Evolutionary conservation across 2,888 invertebrate genomes (phyloP), one percentile per base, ranked within the genome.

Genomic region (Chromoteleia sp.): DNA sequence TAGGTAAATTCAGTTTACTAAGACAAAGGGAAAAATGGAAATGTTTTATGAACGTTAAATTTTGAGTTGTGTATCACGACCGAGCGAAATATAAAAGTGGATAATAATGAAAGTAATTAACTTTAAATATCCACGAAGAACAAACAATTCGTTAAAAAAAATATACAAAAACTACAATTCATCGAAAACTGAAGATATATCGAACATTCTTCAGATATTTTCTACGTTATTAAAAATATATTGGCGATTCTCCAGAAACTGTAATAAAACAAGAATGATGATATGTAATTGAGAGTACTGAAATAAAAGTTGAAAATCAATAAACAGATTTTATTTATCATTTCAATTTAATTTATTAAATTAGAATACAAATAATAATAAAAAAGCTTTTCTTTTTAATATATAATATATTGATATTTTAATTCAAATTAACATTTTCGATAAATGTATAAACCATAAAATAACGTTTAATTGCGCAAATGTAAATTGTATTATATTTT

Each of bases 191-290:
- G n/a, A 36, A 48, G 48, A 36, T 50, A 17, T 33, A 21, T 12
- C 36, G 48, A 50, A 63, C 63, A 63, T 63, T 63, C 63, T 48
- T n/a, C 48, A 63, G 63, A 63, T 63, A 48, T 48, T 61, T 61
- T 61, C 63, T 21, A 21, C 63, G 36, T 63, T 63, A 63, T 63
- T 63, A 50, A 48, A 63, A 63, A 48, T 63, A 63, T 63, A 48
- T 63, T 33, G 63, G 63, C 48, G 48, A 48, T 63, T 48, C 33
- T 63, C 33, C 21, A 48, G 30, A 48, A 36, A 19, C 15, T 21
- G 21, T 1, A 21, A 36, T 63, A 63, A 50, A 25, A 59, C 39
- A 21, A 56, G 19, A 4, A 56, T 21, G 56, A 56, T 14, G 52
- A 7, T 52, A 14, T 52, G 15, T 25, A 25, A 25, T 25, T 25